phyloP scores from a whole-genome alignment of 2,888 invertebrate species.

The Agrilus cyanescens region DNA sequence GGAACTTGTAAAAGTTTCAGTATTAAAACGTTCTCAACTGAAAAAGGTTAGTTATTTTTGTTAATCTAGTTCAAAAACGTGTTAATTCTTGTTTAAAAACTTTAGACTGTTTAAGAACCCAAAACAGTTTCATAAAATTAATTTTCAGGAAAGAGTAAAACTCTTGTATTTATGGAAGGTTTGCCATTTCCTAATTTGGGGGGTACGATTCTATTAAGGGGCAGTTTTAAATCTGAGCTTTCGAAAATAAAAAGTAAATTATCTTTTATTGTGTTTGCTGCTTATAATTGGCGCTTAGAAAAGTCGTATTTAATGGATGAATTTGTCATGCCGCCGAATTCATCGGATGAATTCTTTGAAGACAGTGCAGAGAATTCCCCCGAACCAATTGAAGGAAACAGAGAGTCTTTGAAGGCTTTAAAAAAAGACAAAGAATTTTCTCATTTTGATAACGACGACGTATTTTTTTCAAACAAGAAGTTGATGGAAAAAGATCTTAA shows the following conservation, averaged over 20 bases:
- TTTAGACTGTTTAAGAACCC: neutral
- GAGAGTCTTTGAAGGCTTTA: slow-evolving; percentile 3
- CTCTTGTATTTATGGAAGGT: slow-evolving; percentile 88
- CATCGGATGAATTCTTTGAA: slow-evolving; percentile 35
- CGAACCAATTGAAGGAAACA: slow-evolving; percentile 10
- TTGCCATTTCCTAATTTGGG: slow-evolving; percentile 73
- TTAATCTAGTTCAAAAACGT: too few relatives aligned
- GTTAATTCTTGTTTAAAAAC: neutral
- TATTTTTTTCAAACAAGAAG: slow-evolving; percentile 14
- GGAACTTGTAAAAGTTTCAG: slow-evolving; percentile 79
- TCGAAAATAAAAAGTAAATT: slow-evolving; percentile 73
- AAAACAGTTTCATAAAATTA: slow-evolving; percentile 7
- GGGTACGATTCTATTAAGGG: slow-evolving; percentile 79
- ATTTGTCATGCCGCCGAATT: slow-evolving; percentile 62
- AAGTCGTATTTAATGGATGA: slow-evolving; percentile 82
- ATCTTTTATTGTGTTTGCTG: slow-evolving; percentile 67
- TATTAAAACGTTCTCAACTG: slow-evolving; percentile 44
- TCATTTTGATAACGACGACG: slow-evolving; percentile 16
- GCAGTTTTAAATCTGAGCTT: slow-evolving; percentile 59
- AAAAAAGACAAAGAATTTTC: slow-evolving; percentile 9
- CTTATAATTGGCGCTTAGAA: slow-evolving; percentile 88
- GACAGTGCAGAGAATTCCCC: slow-evolving; percentile 34
- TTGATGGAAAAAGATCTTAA: slow-evolving; percentile 6
- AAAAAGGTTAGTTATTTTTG: slow-evolving; percentile 31
- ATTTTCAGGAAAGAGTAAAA: slow-evolving; percentile 55